Conservation (phyloP, 2,113 vertebrate genomes). For the Atlantisia rogersi region DNA sequence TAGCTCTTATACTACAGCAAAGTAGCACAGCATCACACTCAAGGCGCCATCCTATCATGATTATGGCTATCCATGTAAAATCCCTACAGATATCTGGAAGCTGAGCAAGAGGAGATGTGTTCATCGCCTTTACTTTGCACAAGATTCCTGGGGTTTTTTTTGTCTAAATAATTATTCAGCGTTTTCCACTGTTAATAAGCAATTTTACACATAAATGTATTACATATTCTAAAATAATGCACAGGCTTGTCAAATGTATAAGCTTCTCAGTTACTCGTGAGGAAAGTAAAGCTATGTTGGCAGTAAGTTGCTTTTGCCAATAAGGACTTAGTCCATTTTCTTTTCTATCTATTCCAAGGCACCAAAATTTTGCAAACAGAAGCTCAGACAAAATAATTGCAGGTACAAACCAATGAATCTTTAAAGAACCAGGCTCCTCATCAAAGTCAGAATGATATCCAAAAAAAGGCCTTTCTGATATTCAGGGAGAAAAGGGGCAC, state of each 20-base stretch:
- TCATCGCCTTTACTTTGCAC: not conserved
- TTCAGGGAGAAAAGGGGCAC: not conserved
- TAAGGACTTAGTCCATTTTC: not conserved
- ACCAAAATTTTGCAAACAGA: not conserved
- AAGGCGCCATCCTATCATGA: not conserved
- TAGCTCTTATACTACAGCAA: not conserved
- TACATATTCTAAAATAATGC: not conserved
- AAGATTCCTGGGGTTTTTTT: fast-evolving
- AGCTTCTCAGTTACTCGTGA: not conserved
- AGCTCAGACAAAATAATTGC: not conserved
- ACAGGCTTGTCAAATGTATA: not conserved
- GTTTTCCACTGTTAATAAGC: not conserved
- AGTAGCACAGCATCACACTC: not conserved
- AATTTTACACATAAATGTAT: not conserved
- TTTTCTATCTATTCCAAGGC: not conserved
- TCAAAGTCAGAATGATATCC: not conserved
- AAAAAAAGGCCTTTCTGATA: not conserved
- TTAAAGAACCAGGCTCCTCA: not conserved
- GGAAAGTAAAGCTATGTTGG: not conserved
- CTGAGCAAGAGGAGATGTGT: not conserved
- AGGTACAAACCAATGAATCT: not conserved
- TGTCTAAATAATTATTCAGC: not conserved
- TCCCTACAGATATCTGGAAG: not conserved
- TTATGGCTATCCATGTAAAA: not conserved
- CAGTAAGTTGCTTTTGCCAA: not conserved